phyloP scores from a whole-genome alignment of 1,140 invertebrate species.

The Nasonia giraulti region DNA sequence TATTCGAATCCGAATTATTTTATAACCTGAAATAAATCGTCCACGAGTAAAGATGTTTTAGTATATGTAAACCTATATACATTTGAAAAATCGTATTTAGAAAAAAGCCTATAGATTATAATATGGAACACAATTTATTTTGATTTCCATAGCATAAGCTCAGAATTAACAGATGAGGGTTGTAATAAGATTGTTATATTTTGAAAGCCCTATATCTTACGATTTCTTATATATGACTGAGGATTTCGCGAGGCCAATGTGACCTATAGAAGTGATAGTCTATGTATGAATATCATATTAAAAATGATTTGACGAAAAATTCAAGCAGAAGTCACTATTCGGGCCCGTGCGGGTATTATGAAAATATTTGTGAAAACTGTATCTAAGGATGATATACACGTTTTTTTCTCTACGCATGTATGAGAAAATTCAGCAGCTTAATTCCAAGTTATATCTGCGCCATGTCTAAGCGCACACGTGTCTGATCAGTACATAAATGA shows the following conservation, averaged over 20 bases:
- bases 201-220: no score
- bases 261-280: not conserved
- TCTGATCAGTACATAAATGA: constrained; percentile 37
- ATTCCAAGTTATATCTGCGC: constrained; percentile 40
- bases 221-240: not conserved
- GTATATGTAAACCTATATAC: no score
- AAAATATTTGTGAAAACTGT: not conserved
- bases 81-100: no score
- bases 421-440: constrained; percentile 19
- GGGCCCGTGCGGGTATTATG: not conserved
- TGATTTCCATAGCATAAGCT: no score
- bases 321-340: not conserved
- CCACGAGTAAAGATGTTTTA: no score
- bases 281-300: not conserved
- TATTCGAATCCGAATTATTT: no score
- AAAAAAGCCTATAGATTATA: no score
- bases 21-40: no score
- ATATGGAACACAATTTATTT: no score
- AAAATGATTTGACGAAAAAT: not conserved
- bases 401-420: not conserved
- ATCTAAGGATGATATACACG: not conserved
- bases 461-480: constrained; percentile 55
- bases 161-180: no score
- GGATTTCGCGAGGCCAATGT: not conserved
- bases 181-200: no score